Evolutionary conservation across 2,113 vertebrate species (phyloP), one percentile per base, ranked within the genome.

Genomic region (Castor canadensis): DNA sequence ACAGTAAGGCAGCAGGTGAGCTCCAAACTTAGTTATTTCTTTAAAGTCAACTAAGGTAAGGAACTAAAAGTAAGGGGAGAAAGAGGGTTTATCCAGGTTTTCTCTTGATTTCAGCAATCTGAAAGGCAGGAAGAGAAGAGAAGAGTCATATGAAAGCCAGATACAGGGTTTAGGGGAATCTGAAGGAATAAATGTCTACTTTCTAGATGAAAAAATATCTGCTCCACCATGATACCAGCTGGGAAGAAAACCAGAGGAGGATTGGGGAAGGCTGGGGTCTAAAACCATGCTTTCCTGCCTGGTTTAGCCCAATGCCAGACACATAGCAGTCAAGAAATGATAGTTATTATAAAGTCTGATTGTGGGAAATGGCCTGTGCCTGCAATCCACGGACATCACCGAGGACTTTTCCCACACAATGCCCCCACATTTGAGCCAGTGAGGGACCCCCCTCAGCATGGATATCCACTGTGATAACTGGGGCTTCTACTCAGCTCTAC

Each of bases 321-420:
- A 13, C 9, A 3, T 0, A 3, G n/a, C 30, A 3, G 54, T 30
- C 22, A 56, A 17, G n/a, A 45, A 38, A 35, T 1, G 10, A 30
- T 12, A 3, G 47, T 54, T 12, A 0, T 1, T 35, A 3, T 45
- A 32, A 64, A 32, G 26, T 6, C 1, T 22, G 9, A 19, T n/a
- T 12, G 20, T 20, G 24, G 43, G 45, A 75, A 47, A 1, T 9
- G 45, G 9, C 54, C 62, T 69, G 13, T 38, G 2, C 62, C 43
- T 49, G 3, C 43, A 60, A 20, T 62, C 45, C 24, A 1, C 0
- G 1, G 38, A 11, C 45, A 45, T 72, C 92, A 32, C 35, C 9
- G 0, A 7, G 16, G 64, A 2, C 19, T 38, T 26, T 22, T 40
- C 9, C 47, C 26, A 2, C 32, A 24, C 0, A 0, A 32, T 28